These are phyloP conservation scores for Sycophila texana DNA, from an alignment of 2,888 invertebrate species.

Conservation along the genomic window DNA sequence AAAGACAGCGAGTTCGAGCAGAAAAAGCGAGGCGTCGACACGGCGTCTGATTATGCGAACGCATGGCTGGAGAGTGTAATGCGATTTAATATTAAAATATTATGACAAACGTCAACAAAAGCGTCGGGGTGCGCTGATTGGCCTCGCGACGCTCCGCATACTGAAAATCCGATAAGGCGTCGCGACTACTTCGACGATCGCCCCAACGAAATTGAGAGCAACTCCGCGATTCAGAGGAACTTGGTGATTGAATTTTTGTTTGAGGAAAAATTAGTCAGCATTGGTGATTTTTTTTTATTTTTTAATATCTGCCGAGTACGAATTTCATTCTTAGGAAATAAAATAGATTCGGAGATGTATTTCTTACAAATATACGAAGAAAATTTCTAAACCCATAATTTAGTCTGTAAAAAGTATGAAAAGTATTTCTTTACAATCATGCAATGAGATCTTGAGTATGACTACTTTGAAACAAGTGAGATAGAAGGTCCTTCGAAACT, in stretches of 20 bases:
- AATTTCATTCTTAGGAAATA: too few relatives aligned
- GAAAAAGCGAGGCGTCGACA: conserved; percentile 4
- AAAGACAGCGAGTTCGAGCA: neutral
- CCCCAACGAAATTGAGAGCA: neutral
- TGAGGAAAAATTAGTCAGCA: neutral
- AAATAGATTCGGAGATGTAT: too few relatives aligned
- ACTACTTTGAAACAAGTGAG: too few relatives aligned
- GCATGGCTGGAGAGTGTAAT: conserved; percentile 74
- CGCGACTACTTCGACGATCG: neutral
- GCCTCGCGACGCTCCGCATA: conserved; percentile 71
- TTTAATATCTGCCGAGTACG: too few relatives aligned
- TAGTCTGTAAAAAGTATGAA: too few relatives aligned
- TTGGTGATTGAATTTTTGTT: neutral
- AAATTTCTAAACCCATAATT: too few relatives aligned
- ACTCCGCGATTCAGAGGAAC: neutral
- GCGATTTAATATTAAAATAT: conserved; percentile 76
- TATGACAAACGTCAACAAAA: conserved; percentile 76
- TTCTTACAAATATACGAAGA: too few relatives aligned
- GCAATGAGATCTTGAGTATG: too few relatives aligned
- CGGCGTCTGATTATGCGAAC: conserved; percentile 74
- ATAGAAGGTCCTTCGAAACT: too few relatives aligned
- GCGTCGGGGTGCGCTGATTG: conserved; percentile 71
- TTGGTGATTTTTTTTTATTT: too few relatives aligned
- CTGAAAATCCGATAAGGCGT: conserved; percentile 64
- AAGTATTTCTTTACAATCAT: too few relatives aligned